Evolutionary conservation across 2,797 vertebrate species (phyloP), one percentile per base, ranked within the genome.

Genomic region (Ispidina lecontei): DNA sequence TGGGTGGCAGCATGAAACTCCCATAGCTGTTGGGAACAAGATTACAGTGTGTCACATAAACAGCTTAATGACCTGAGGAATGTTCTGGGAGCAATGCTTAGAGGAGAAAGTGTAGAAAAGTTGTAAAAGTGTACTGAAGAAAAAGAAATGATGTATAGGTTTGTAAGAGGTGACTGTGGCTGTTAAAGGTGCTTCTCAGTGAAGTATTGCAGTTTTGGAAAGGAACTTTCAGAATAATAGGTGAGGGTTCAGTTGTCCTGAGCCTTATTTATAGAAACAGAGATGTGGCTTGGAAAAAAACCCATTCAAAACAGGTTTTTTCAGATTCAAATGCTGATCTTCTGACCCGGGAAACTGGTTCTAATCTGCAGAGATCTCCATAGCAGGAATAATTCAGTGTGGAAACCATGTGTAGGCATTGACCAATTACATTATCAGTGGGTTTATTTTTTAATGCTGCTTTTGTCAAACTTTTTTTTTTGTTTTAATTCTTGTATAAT

Each of bases 1-100:
- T 81, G 90, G 77, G 89, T 80, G 87, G 33, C 54, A 87, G 62
- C 43, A 12, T 0, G 8, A 84, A 95, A 89, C 91, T 95, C 90
- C 79, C 39, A 31, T 28, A 58, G 55, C 43, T 91, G 44, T 71
- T 92, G 56, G 31, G 63, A 81, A 29, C 11, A n/a, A 84, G 76
- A 64, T 81, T 91, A 82, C 77, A 58, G 49, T 14, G 52, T 49
- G 62, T 58, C 85, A 37, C 10, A 54, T 11, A 21, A 65, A 68
- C 62, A 78, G 62, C 62, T 86, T 86, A 6, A 1, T 64, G 60
- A 78, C 86, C 59, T 80, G 46, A 67, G 39, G 44, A 47, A 71
- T 73, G 43, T 11, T 75, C 70, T 71, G 67, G 59, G 52, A 91
- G 51, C 71, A 65, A 43, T 54, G 9, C 33, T 33, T 43, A 12